Evolutionary conservation across 2,797 vertebrate genomes (phyloP).

Genomic region (Mormyrops boulengeri): DNA sequence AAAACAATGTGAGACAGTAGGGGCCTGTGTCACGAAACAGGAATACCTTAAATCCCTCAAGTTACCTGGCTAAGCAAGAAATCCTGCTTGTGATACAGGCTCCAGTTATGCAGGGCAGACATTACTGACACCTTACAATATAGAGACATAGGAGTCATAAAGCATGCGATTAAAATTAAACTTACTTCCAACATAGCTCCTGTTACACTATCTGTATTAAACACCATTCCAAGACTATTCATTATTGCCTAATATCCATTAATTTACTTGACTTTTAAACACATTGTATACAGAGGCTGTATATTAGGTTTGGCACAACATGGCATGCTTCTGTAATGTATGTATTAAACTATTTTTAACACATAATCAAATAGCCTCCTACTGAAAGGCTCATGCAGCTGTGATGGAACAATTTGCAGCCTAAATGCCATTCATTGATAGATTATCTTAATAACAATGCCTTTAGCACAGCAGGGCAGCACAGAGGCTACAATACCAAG

Average conservation of each 20-base stretch:
- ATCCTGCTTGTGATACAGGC: neutral
- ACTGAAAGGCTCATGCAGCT: neutral
- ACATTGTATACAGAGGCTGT: neutral
- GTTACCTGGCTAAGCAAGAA: neutral
- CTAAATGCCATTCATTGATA: neutral
- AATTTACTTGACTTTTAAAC: neutral
- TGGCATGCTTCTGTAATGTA: neutral
- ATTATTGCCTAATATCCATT: neutral
- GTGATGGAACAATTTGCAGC: neutral
- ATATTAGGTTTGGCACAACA: neutral
- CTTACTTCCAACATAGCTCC: neutral
- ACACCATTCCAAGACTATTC: neutral
- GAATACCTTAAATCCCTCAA: neutral
- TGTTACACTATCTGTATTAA: neutral
- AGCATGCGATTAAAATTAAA: neutral
- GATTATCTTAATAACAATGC: conserved; percentile 11
- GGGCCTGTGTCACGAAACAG: neutral
- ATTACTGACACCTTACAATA: neutral
- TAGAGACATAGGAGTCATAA: neutral
- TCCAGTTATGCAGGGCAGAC: neutral
- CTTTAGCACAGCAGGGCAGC: neutral
- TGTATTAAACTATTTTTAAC: neutral
- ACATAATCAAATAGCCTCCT: neutral
- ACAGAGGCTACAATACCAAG: neutral
- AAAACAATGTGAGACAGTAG: neutral